phyloP scores from a whole-genome alignment of 2,888 invertebrate species.

The Adineta ricciae region DNA sequence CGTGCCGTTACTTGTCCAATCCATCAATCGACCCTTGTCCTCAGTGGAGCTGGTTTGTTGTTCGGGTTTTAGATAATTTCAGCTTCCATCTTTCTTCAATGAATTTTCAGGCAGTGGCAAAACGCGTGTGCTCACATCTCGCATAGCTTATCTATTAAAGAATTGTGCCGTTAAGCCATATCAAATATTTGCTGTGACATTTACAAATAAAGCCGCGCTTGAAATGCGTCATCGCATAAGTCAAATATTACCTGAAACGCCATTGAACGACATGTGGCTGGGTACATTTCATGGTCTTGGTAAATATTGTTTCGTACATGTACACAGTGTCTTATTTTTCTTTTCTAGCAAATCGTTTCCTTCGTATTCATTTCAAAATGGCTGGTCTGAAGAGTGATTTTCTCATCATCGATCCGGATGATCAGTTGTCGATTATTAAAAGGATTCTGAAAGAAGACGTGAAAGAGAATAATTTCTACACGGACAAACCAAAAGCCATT shows the following conservation, averaged over 20 bases:
- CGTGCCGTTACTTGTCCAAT: neutral
- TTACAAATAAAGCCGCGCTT: neutral
- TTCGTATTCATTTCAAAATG: constrained; percentile 12
- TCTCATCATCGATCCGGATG: neutral
- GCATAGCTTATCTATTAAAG: neutral
- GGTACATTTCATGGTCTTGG: constrained; percentile 13
- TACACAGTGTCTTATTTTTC: no score
- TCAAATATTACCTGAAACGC: neutral
- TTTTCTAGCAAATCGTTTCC: neutral
- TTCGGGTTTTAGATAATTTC: neutral
- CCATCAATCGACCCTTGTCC: neutral
- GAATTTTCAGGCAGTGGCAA: neutral
- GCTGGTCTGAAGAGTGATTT: neutral
- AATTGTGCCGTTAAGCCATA: neutral
- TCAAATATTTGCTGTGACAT: neutral
- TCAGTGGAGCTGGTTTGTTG: neutral
- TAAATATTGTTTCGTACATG: no score
- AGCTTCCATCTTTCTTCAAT: neutral
- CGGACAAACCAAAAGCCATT: constrained; percentile 1
- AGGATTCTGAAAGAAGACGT: neutral
- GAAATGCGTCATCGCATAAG: neutral
- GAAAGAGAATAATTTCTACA: neutral
- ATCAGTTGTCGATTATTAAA: neutral
- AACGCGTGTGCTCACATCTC: neutral
- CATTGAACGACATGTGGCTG: neutral